A percentile compares a stretch with the other conserved stretches of the same genome.
These are phyloP conservation scores for Gasteruption jaculator DNA, from an alignment of 2,888 invertebrate species.

Conservation along the genomic window DNA sequence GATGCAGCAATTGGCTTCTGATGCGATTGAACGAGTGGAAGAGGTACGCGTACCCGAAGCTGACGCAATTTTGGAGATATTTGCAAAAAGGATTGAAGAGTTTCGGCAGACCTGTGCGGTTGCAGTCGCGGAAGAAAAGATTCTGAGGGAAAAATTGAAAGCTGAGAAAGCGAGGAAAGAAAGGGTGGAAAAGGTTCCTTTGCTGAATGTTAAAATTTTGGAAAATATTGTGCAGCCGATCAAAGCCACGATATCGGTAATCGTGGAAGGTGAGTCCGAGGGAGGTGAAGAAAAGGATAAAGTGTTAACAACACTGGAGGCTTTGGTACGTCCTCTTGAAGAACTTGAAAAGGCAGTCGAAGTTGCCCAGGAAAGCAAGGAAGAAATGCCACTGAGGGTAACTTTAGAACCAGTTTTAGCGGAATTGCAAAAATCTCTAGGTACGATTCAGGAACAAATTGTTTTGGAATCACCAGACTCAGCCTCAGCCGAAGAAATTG, in stretches of 20 bases:
- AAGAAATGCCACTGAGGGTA: conserved; percentile 26
- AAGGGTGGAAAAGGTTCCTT: no score
- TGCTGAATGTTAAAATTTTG: no score
- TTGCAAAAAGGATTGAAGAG: no score
- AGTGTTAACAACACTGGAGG: not conserved
- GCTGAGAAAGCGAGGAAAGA: no score
- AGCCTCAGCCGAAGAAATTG: not conserved
- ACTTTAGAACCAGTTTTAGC: conserved; percentile 32
- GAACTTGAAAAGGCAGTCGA: conserved; percentile 3
- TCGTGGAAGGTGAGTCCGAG: not conserved
- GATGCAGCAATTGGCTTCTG: conserved; percentile 25
- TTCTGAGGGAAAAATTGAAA: no score
- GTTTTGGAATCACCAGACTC: conserved; percentile 10
- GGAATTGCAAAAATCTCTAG: conserved; percentile 49
- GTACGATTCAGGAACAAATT: conserved; percentile 40
- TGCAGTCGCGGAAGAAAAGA: no score
- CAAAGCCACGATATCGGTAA: not conserved
- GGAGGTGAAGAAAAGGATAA: not conserved
- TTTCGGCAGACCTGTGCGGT: no score
- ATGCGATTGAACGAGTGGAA: conserved; percentile 22
- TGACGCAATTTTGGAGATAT: no score
- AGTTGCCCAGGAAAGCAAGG: conserved; percentile 40
- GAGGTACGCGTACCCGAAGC: no score
- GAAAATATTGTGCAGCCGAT: no score
- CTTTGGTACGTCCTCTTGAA: not conserved